Base-by-base conservation (phyloP, 2,797 vertebrate species). In the Anas bernieri region DNA sequence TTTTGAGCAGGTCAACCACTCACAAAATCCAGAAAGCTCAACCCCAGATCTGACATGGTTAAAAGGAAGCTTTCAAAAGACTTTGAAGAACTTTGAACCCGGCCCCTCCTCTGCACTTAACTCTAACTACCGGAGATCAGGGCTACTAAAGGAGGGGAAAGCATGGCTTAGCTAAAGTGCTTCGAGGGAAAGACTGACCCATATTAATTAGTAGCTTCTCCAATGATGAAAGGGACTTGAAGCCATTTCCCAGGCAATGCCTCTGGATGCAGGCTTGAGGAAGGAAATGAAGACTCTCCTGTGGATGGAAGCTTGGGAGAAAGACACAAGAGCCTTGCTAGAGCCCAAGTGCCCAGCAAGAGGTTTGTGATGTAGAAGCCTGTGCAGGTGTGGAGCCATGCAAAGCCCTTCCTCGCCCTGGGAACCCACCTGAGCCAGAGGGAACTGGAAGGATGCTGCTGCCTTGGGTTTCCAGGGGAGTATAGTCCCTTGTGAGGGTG, bases 101-200 rank as follows among this genome's bases (percentile, higher is more conserved):
- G 55, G 43, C 54, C 16, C 14, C 26, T 84, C 35, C 64, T 35
- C 54, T 77, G 26, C 1, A 0, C 9, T 4, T n/a, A 64, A 26
- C 69, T 69, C 61, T 8, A 74, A 58, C 66, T n/a, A 9, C 9
- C 46, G 54, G 81, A 70, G 39, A 82, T 85, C 39, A 66, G 1
- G 0, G 28, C 21, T 48, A 30, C 26, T 21, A 23, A 9, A 79
- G 61, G 64, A 95, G 45, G n/a, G 79, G 87, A 59, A 83, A 92
- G 73, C 17, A 46, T 2, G 10, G 33, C 39, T 91, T 45, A 67
- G 80, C 23, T 43, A 80, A 92, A 86, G 56, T 0, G 7, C 92
- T 77, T n/a, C 16, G 68, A 86, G 83, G 90, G 63, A 86, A 82
- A 90, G 56, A 79, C 63, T 86, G 87, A 90, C 68, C 83, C 43